Conservation (phyloP, 2,113 vertebrate species). For the Cervus canadensis region DNA sequence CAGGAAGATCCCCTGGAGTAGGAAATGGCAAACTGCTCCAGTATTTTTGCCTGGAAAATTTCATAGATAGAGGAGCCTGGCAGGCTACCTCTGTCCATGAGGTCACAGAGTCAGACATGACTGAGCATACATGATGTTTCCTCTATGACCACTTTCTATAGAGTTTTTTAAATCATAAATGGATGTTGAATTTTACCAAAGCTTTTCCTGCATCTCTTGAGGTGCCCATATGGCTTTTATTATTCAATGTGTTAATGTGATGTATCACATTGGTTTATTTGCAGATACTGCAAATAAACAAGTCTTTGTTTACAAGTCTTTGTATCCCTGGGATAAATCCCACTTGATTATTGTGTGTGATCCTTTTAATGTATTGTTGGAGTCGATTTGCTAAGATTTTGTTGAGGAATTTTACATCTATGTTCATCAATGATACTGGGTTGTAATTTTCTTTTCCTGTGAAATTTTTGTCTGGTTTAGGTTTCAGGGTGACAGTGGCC, state of each 20-base stretch:
- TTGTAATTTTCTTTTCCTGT: neutral
- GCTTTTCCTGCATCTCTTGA: neutral
- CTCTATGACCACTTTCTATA: neutral
- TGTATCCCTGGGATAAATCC: neutral
- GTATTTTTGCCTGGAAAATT: neutral
- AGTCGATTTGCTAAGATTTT: neutral
- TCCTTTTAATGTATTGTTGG: neutral
- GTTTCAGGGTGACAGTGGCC: neutral
- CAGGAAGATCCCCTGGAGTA: neutral
- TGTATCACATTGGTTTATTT: neutral
- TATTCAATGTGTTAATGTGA: neutral
- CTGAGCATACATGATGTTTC: neutral
- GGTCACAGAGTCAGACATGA: neutral
- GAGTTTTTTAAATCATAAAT: neutral
- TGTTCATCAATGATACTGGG: neutral
- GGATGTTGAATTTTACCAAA: neutral
- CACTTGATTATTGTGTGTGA: neutral
- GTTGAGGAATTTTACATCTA: neutral
- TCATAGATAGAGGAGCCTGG: neutral
- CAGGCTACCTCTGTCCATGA: neutral
- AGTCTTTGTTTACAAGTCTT: neutral
- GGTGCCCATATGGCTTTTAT: neutral
- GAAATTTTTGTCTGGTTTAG: neutral
- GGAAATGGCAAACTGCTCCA: neutral
- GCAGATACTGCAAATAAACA: neutral